phyloP scores from a whole-genome alignment of 1,140 invertebrate genomes.

The Acromyrmex heyeri region DNA sequence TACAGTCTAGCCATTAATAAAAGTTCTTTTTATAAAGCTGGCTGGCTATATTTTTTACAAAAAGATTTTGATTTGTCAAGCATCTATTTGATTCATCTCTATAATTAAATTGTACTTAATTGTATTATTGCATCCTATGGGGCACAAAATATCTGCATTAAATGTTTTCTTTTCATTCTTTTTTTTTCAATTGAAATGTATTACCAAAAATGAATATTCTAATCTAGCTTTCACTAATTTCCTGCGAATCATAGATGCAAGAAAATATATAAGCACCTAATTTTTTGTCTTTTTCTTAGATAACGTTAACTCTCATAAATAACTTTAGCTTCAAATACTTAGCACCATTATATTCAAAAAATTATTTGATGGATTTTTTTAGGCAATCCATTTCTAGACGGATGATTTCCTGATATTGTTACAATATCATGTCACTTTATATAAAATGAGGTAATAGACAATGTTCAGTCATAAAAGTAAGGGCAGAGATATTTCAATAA shows the following conservation, averaged over 20 bases:
- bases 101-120: conserved; percentile 78
- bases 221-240: conserved; percentile 66
- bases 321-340: conserved; percentile 81
- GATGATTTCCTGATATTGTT: conserved; percentile 81
- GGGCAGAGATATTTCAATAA: conserved; percentile 71
- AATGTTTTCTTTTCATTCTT: conserved; percentile 56
- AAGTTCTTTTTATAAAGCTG: conserved; percentile 72
- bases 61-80: conserved; percentile 80
- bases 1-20: conserved; percentile 64
- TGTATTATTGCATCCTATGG: conserved; percentile 78
- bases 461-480: conserved; percentile 80
- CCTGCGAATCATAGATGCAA: conserved; percentile 76
- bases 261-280: conserved; percentile 81
- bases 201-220: conserved; percentile 79
- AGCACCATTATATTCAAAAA: conserved; percentile 84
- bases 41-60: conserved; percentile 70
- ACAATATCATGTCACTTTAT: conserved; percentile 81
- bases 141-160: conserved; percentile 68
- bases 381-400: conserved; percentile 84
- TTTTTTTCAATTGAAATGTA: conserved; percentile 75
- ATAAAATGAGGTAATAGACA: conserved; percentile 83
- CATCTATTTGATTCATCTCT: conserved; percentile 75
- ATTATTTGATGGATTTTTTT: conserved; percentile 80
- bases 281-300: conserved; percentile 66
- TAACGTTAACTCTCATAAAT: conserved; percentile 81